phyloP scores from a whole-genome alignment of 30 jellyfish, hydroid and myxozoan genomes.

The Mastigias papua region DNA sequence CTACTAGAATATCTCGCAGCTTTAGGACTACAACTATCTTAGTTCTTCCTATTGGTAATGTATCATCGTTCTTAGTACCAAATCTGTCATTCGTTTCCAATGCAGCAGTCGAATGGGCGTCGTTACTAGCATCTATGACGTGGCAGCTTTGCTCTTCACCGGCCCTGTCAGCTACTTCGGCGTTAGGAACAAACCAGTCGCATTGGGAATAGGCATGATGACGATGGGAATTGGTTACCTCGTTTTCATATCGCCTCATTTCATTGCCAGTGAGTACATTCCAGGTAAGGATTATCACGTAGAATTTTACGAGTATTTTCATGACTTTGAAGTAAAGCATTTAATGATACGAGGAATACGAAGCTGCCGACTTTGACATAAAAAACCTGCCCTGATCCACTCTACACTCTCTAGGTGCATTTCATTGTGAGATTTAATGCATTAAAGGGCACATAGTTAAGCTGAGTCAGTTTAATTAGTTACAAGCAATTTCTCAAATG shows the following conservation, averaged over 20 bases:
- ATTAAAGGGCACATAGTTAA: too few relatives aligned
- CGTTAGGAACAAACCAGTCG: slow-evolving; percentile 46
- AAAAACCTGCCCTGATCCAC: too few relatives aligned
- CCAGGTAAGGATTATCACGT: too few relatives aligned
- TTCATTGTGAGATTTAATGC: too few relatives aligned
- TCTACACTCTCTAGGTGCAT: too few relatives aligned
- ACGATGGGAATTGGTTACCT: slow-evolving; percentile 76
- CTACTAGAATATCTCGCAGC: too few relatives aligned
- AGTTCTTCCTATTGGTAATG: neutral
- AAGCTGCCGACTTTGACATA: too few relatives aligned
- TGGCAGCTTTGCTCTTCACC: slow-evolving; percentile 62
- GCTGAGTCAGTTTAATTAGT: too few relatives aligned
- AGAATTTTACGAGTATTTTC: too few relatives aligned
- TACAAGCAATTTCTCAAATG: too few relatives aligned
- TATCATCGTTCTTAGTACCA: neutral
- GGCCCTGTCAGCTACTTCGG: slow-evolving; percentile 81
- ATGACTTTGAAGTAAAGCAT: too few relatives aligned
- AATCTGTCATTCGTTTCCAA: neutral
- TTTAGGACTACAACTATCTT: neutral
- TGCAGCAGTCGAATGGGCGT: slow-evolving; percentile 71
- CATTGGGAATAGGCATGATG: slow-evolving; percentile 66
- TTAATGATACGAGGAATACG: too few relatives aligned
- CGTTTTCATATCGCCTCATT: slow-evolving; percentile 68
- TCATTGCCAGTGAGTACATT: slow-evolving; percentile 39
- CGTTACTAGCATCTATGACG: slow-evolving; percentile 64